Evolutionary conservation across 2,888 invertebrate species (phyloP).

Genomic region (Ormyrus labotus): DNA sequence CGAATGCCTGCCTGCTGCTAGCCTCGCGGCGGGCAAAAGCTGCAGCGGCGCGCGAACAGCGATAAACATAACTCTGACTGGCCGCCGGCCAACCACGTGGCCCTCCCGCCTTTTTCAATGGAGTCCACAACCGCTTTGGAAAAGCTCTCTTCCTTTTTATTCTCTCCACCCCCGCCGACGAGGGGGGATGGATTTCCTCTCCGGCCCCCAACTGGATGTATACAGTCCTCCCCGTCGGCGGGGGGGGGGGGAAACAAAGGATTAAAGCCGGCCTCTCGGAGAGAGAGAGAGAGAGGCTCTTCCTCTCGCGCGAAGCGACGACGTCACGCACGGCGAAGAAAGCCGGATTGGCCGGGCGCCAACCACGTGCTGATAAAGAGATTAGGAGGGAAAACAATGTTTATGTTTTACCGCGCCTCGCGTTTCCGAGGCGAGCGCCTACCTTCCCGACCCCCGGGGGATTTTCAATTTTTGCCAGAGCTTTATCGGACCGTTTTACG

Average conservation of each 20-base stretch:
- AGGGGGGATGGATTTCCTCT: constrained; percentile 11
- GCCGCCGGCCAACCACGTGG: constrained; percentile 70
- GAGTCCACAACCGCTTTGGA: constrained; percentile 31
- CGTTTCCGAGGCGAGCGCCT: too few relatives aligned
- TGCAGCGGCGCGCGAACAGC: constrained; percentile 17
- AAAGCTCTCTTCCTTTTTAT: constrained; percentile 9
- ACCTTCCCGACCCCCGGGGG: background rate
- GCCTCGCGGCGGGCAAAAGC: background rate
- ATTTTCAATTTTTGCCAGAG: background rate
- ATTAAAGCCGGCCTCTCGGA: background rate
- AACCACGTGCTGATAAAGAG: constrained; percentile 72
- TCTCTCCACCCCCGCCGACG: background rate
- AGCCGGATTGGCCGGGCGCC: constrained; percentile 65
- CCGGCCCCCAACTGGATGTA: background rate
- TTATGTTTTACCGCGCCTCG: constrained; percentile 60
- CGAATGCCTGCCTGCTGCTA: too few relatives aligned
- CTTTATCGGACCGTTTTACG: background rate
- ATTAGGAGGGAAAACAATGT: constrained; percentile 70
- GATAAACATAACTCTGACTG: constrained; percentile 68
- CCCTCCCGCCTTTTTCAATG: constrained; percentile 45
- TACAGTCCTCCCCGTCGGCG: background rate
- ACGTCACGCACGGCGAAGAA: constrained; percentile 38
- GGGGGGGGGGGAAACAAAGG: background rate
- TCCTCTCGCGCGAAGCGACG: background rate
- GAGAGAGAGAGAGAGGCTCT: background rate